These are phyloP conservation scores for Rotaria sp. DNA, from an alignment of 2,888 invertebrate genomes.

Conservation along the genomic window DNA sequence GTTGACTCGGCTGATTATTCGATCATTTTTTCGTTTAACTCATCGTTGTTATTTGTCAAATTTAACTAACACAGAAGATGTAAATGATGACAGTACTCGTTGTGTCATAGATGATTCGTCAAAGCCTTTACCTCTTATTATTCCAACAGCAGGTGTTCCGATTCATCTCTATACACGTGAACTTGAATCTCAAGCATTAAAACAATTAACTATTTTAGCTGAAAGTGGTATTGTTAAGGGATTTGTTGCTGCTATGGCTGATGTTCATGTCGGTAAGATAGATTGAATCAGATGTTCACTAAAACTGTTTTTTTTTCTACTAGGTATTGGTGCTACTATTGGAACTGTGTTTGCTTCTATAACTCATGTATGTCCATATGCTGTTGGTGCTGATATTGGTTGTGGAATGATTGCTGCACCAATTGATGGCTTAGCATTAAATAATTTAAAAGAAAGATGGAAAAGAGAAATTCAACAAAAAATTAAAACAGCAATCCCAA, in stretches of 20 bases:
- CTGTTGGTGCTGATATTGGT: constrained; percentile 21
- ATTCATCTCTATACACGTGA: constrained; percentile 20
- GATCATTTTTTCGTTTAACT: background rate
- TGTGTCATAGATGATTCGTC: background rate
- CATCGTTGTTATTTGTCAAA: background rate
- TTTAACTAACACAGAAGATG: background rate
- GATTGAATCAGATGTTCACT: background rate
- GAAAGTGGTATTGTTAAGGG: constrained; percentile 3
- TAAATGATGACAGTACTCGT: background rate
- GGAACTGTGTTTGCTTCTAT: background rate
- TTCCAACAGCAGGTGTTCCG: constrained; percentile 3
- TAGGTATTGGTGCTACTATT: constrained; percentile 26
- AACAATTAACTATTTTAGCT: constrained; percentile 25
- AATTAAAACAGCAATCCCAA: background rate
- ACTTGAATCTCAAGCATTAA: background rate
- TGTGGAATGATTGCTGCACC: constrained; percentile 23
- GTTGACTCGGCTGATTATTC: background rate
- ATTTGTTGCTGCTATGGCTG: constrained; percentile 19
- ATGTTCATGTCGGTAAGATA: constrained; percentile 6
- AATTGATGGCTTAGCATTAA: background rate
- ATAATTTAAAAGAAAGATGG: background rate
- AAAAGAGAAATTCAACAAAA: constrained; percentile 12
- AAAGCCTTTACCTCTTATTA: background rate
- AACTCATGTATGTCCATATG: constrained; percentile 13
- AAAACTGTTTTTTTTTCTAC: background rate